Base-by-base conservation (phyloP, 2,888 invertebrate genomes). In the Trissonchulus sp. region DNA sequence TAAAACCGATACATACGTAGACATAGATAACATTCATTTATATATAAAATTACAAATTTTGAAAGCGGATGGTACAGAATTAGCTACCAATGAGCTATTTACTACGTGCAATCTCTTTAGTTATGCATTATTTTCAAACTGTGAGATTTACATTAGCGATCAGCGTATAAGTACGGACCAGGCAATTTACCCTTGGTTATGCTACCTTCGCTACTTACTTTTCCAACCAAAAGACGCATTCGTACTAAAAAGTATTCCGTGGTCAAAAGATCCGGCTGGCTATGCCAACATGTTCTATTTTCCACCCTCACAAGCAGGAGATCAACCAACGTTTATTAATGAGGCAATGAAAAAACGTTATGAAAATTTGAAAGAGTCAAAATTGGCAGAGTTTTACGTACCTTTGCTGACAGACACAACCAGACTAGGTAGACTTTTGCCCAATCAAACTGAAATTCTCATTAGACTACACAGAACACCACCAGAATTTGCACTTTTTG, bases 51-150 rank as follows among this genome's bases (percentile, higher is more conserved):
- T 69, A 23, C 71, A 69, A 69, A 8, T 69, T 2, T 8, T 69
- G 34, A 69, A 69, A 34, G 35, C 3, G 3, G 71, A 69, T 69
- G 71, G 71, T n/a, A 36, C 28, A 3, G 36, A 69, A 8, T n/a
- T 69, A 36, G 37, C 34, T 15, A 37, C 23, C 37, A n/a, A 36
- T 15, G 34, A 33, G 3, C 8, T 69, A n/a, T 2, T 69, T 3
- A 28, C 71, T 33, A n/a, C 36, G 34, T 69, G 34, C 37, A 69
- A 69, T 36, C n/a, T 69, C n/a, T 69, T 69, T 36, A 37, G 15
- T 18, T 69, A 69, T 69, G 71, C 71, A 18, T 15, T 36, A 34
- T 69, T 48, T 48, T 48, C 8, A 8, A 48, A 48, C 23, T 15
- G 8, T 48, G 8, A 48, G 23, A 23, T 48, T 48, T 48, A 48